Base-by-base conservation (phyloP, 1,140 invertebrate species). In the Galleria mellonella region DNA sequence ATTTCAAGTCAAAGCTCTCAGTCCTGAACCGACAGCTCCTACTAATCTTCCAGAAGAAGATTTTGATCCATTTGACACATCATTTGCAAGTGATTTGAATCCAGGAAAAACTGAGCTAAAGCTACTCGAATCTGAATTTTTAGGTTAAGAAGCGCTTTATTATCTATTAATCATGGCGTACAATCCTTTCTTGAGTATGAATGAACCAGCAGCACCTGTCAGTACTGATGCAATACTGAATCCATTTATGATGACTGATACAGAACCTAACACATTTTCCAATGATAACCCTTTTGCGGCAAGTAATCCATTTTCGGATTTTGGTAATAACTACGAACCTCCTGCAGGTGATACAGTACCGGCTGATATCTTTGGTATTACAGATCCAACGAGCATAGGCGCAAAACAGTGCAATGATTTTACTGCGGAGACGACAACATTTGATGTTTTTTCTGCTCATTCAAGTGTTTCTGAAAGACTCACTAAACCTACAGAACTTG, bases 51-150 rank as follows among this genome's bases (percentile, higher is more conserved):
- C 81, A 9, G 63, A 83, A 36, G 74, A 86, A 53, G 84, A 89
- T 37, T 83, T 88, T 11, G 93, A 95, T 87, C 94, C 94, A 0
- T 95, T 95, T 72, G 93, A 95, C 62, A 95, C 94, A 0, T 94
- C 92, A 1, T 92, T 92, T 52, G 92, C 92, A 0, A 87, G 83
- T 38, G 92, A 93, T 64, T 89, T 95, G 27, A 79, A 90, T 46
- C 93, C 93, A 1, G 93, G 94, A 0, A 92, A 91, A 67, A 91
- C 92, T 3, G 94, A 96, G 70, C 73, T 95, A 3, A 93, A 93
- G 55, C 67, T 94, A 15, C 62, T 95, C 4, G 94, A 94, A 66
- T 92, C 88, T 44, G 93, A 94, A 66, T 81, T 94, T 27, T 87
- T 90, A 30, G 85, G 88, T 55, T 84, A 73, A 75, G 8, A 35